Evolutionary conservation across 2,113 vertebrate genomes (phyloP).

Genomic region (Vanacampus margaritifer): DNA sequence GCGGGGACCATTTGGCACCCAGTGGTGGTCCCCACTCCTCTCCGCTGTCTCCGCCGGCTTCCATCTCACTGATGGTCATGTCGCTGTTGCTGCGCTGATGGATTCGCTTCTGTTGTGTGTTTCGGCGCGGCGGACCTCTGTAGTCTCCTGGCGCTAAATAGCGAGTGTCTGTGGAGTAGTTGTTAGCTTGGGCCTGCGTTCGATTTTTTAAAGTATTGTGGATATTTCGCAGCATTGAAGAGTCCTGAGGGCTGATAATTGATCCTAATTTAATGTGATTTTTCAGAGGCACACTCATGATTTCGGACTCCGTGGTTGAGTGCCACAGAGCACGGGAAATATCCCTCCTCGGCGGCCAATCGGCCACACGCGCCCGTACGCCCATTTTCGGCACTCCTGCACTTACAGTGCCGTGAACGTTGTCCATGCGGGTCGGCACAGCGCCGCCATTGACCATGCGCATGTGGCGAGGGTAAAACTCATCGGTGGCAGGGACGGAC

Average conservation of each 20-base stretch:
- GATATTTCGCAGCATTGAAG: slow-evolving; percentile 90
- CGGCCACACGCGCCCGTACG: slow-evolving; percentile 90
- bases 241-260: slow-evolving; percentile 84
- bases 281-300: slow-evolving; percentile 41
- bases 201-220: slow-evolving; percentile 88
- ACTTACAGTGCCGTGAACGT: slow-evolving; percentile 78
- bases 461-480: slow-evolving; percentile 90
- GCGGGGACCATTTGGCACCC: slow-evolving; percentile 82
- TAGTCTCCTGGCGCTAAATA: slow-evolving; percentile 85
- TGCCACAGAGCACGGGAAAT: slow-evolving; percentile 62
- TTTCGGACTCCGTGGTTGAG: slow-evolving; percentile 51
- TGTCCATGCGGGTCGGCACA: slow-evolving; percentile 78
- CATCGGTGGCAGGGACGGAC: slow-evolving; percentile 83
- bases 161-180: slow-evolving; percentile 78
- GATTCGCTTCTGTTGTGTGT: slow-evolving; percentile 81
- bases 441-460: slow-evolving; percentile 85
- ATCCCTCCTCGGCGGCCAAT: slow-evolving; percentile 94
- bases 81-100: slow-evolving; percentile 94
- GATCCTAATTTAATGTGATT: slow-evolving; percentile 74
- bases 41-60: slow-evolving; percentile 81
- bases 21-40: slow-evolving; percentile 83
- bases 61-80: slow-evolving; percentile 92
- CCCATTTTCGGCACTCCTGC: slow-evolving; percentile 95
- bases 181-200: slow-evolving; percentile 69
- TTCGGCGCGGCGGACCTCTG: slow-evolving; percentile 79